A percentile compares a stretch with the other conserved stretches of the same genome.
phyloP scores from a whole-genome alignment of 2,888 invertebrate species.

The Arenicola marina region DNA sequence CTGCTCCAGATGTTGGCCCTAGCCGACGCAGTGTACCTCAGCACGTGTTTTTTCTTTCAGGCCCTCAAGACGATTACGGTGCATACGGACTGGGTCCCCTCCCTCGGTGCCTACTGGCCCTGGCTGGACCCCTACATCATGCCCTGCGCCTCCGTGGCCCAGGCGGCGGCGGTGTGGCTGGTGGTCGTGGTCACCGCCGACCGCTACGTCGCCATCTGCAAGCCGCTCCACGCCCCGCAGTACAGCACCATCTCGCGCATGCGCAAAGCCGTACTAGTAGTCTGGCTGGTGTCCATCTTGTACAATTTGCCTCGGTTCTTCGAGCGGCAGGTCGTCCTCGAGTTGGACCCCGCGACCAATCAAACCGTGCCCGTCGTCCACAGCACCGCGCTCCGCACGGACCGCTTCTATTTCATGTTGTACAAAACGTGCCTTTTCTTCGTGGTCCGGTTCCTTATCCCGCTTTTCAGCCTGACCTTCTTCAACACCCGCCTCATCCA shows the following conservation, averaged over 20 bases:
- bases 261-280: conserved; percentile 20
- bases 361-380: conserved; percentile 7
- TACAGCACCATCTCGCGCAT: conserved; percentile 27
- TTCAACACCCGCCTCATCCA: conserved; percentile 31
- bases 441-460: conserved; percentile 28
- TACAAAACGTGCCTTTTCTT: conserved; percentile 33
- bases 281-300: conserved; percentile 26
- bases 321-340: conserved; percentile 15
- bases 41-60: conserved; percentile 33
- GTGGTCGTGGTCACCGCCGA: conserved; percentile 34
- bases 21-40: conserved; percentile 30
- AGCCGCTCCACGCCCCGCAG: conserved; percentile 29
- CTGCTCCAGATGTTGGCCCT: conserved; percentile 33
- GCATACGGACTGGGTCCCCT: conserved; percentile 19
- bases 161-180: conserved; percentile 35
- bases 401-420: conserved; percentile 23
- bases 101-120: conserved; percentile 20
- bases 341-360: conserved; percentile 8
- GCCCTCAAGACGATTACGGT: conserved; percentile 24
- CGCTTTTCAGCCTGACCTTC: conserved; percentile 29
- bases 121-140: conserved; percentile 32
- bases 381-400: conserved; percentile 16
- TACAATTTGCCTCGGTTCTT: conserved; percentile 36
- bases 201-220: conserved; percentile 33
- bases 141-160: conserved; percentile 32